Evolutionary conservation across 2,113 vertebrate species (phyloP).

Genomic region (Apaloderma vittatum): DNA sequence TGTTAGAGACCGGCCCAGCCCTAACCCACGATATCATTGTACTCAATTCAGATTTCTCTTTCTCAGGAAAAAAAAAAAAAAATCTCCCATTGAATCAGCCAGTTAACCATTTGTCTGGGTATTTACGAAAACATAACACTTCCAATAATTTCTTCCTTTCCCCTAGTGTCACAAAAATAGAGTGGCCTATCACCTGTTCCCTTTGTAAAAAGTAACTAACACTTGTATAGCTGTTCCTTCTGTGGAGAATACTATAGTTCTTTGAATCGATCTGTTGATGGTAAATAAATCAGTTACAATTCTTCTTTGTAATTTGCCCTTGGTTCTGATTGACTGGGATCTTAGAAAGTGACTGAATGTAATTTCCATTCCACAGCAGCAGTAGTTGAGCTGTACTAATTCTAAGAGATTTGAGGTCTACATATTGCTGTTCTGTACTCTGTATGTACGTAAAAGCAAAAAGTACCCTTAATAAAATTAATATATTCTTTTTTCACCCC

Average conservation of each 20-base stretch:
- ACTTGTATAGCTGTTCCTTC: neutral
- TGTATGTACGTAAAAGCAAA: neutral
- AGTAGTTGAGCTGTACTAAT: neutral
- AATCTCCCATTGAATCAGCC: neutral
- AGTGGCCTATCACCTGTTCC: neutral
- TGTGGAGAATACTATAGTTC: neutral
- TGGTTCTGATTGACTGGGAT: neutral
- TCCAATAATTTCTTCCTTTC: neutral
- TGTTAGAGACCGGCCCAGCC: too few species aligned
- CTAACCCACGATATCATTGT: too few species aligned
- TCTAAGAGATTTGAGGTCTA: neutral
- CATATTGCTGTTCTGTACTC: neutral
- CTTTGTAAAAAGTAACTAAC: neutral
- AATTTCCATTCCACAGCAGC: neutral
- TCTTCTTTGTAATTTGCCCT: neutral
- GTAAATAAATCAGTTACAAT: neutral
- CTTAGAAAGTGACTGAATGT: neutral
- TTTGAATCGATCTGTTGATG: neutral
- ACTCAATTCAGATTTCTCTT: neutral
- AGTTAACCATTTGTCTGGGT: neutral
- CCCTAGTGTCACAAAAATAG: neutral
- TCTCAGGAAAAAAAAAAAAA: neutral
- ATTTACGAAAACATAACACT: neutral
- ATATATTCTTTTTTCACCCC: neutral
- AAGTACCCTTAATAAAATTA: neutral